phyloP scores from a whole-genome alignment of 2,888 invertebrate genomes.

The Conchocele bisecta region DNA sequence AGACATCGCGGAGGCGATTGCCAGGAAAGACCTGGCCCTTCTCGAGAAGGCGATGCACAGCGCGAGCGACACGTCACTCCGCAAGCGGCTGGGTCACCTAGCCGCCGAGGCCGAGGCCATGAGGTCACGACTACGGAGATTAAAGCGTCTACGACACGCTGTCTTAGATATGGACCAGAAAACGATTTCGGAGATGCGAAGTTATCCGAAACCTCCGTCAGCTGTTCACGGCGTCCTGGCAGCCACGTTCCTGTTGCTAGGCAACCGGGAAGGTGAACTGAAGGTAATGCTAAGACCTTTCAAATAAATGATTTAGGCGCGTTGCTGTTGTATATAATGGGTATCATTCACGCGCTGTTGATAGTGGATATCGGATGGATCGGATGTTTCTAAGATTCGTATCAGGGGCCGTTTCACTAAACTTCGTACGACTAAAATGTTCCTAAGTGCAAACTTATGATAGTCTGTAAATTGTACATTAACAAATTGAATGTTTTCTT shows the following conservation, averaged over 20 bases:
- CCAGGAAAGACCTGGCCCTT: slow-evolving; percentile 61
- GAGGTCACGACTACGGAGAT: slow-evolving; percentile 54
- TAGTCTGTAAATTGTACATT: no score
- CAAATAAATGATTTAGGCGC: no score
- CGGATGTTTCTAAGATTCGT: no score
- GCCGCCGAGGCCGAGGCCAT: slow-evolving; percentile 53
- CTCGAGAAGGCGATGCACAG: slow-evolving; percentile 70
- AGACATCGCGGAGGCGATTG: slow-evolving; percentile 69
- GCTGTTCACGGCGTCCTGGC: slow-evolving; percentile 68
- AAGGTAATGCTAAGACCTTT: no score
- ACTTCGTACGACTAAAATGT: no score
- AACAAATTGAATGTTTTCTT: no score
- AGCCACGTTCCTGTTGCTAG: slow-evolving; percentile 65
- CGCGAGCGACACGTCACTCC: slow-evolving; percentile 52
- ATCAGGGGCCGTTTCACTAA: no score
- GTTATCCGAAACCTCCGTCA: slow-evolving; percentile 65
- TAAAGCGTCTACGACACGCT: slow-evolving; percentile 60
- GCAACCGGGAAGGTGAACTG: slow-evolving; percentile 58
- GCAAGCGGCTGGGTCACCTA: slow-evolving; percentile 42
- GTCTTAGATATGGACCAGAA: slow-evolving; percentile 66
- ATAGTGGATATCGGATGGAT: no score
- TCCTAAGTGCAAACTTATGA: no score
- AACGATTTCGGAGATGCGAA: slow-evolving; percentile 67
- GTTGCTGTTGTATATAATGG: no score
- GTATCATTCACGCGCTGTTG: no score